Conservation (phyloP, 2,797 vertebrate genomes). For the Enteromius thamalakanensis region DNA sequence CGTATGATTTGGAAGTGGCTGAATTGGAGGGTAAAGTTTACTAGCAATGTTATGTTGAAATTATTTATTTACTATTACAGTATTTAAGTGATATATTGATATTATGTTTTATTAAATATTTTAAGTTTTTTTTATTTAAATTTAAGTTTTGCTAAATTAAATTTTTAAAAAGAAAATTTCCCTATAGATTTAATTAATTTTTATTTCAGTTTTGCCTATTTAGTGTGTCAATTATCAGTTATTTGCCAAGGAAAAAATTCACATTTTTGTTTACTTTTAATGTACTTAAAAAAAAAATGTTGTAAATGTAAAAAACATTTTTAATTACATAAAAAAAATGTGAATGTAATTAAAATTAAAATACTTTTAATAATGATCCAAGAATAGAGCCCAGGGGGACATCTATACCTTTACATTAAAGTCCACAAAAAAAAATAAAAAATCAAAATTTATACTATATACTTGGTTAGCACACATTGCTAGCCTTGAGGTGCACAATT, state of each 20-base stretch:
- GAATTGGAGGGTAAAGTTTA: background rate
- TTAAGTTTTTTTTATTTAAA: no score
- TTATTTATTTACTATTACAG: background rate
- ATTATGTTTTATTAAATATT: background rate
- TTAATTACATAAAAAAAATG: no score
- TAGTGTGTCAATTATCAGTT: background rate
- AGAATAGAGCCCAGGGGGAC: conserved; percentile 11
- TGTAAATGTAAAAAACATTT: no score
- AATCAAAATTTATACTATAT: background rate
- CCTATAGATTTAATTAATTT: no score
- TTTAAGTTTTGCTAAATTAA: no score
- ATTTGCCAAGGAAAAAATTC: background rate
- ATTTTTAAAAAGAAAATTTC: no score
- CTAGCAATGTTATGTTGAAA: background rate
- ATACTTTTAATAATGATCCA: background rate
- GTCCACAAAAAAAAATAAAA: background rate
- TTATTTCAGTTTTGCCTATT: no score
- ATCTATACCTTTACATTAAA: background rate
- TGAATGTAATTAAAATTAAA: no score
- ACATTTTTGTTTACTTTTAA: background rate
- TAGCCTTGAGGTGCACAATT: background rate
- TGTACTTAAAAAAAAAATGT: no score
- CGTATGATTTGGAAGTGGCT: background rate
- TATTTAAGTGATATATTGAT: background rate
- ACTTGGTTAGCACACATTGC: background rate